A percentile compares a stretch with the other conserved stretches of the same genome.
These are phyloP conservation scores for Anabas testudineus DNA, from an alignment of 2,797 vertebrate species.

Conservation along the genomic window DNA sequence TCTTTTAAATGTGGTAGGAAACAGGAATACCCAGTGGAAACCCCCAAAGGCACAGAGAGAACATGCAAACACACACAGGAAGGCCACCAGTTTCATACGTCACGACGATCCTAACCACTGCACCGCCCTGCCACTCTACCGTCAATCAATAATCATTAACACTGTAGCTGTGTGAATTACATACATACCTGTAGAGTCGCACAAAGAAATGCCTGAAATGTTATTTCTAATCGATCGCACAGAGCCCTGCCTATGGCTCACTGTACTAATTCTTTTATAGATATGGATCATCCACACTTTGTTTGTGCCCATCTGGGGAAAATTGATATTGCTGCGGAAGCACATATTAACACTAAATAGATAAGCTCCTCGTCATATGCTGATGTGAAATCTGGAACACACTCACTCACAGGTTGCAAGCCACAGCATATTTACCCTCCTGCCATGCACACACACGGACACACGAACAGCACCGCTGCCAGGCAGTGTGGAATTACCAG, in stretches of 20 bases:
- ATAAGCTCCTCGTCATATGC: conserved; percentile 45
- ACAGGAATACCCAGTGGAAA: neutral
- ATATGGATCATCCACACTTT: conserved; percentile 41
- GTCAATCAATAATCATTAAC: conserved; percentile 65
- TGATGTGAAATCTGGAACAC: conserved; percentile 55
- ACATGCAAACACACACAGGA: neutral
- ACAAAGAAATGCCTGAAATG: conserved; percentile 41
- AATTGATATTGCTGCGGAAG: conserved; percentile 55
- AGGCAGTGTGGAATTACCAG: conserved; percentile 77
- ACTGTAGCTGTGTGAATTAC: conserved; percentile 59
- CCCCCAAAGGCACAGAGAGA: no score
- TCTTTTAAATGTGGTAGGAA: no score
- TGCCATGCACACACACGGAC: conserved; percentile 38
- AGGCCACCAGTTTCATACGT: neutral
- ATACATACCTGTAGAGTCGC: conserved; percentile 45
- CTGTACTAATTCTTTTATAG: conserved; percentile 34
- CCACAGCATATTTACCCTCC: conserved; percentile 61
- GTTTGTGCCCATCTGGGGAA: conserved; percentile 57
- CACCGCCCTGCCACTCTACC: neutral
- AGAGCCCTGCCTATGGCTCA: conserved; percentile 41
- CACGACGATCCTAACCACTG: neutral
- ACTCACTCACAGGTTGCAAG: conserved; percentile 61
- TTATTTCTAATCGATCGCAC: conserved; percentile 57
- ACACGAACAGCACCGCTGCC: conserved; percentile 60
- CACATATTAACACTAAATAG: conserved; percentile 56